A percentile compares a stretch with the other conserved stretches of the same genome.
Evolutionary conservation across 1,140 invertebrate species (phyloP).

Genomic region (Yoshiicerus persimilis): DNA sequence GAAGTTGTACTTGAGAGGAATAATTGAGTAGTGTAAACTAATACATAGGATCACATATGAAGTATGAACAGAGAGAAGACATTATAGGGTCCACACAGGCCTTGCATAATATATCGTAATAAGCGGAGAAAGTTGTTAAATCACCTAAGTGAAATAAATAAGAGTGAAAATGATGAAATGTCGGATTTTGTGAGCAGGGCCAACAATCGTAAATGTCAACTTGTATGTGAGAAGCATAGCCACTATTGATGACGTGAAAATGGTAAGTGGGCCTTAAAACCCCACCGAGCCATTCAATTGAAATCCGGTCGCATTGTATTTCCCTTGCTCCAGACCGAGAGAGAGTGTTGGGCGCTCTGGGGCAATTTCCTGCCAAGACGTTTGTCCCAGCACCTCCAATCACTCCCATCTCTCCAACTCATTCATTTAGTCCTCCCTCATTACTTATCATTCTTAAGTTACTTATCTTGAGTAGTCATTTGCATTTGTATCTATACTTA

Average conservation of each 20-base stretch:
- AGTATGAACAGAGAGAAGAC: too few relatives aligned
- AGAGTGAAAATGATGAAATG: background rate
- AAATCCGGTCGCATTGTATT: background rate
- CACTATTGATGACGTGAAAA: constrained; percentile 97
- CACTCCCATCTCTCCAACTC: background rate
- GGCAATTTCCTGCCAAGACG: background rate
- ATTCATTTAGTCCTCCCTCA: background rate
- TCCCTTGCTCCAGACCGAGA: background rate
- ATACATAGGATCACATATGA: too few relatives aligned
- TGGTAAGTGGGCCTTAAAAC: constrained; percentile 72
- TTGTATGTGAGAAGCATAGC: constrained; percentile 94
- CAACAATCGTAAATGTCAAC: constrained; percentile 90
- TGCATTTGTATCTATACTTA: constrained; percentile 2
- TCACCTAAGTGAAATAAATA: background rate
- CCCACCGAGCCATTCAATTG: constrained; percentile 40
- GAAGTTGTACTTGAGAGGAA: background rate
- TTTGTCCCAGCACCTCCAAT: background rate
- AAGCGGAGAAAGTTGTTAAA: background rate
- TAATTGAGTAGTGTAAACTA: too few relatives aligned
- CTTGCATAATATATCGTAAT: too few relatives aligned
- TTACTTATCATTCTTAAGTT: constrained; percentile 12
- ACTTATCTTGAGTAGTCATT: constrained; percentile 14
- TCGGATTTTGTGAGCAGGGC: constrained; percentile 59
- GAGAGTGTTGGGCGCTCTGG: background rate
- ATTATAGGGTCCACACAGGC: too few relatives aligned